These are phyloP conservation scores for Andrena bucephala DNA, from an alignment of 2,888 invertebrate genomes.

Conservation along the genomic window DNA sequence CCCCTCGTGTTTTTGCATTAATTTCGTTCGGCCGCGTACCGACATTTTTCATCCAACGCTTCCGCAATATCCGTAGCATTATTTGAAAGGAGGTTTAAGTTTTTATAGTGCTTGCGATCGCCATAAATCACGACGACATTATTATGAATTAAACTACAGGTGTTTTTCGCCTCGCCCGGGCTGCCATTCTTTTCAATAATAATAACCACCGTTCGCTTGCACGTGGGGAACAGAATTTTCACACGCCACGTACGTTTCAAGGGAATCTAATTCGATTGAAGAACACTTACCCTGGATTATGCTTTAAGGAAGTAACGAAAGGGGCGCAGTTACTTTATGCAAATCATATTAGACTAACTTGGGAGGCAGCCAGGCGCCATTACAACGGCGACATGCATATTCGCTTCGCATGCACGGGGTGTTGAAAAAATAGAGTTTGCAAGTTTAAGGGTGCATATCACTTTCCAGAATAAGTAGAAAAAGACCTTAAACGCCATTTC, in stretches of 20 bases:
- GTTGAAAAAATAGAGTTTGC: not conserved
- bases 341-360: slow-evolving; percentile 60
- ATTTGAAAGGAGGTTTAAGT: not conserved
- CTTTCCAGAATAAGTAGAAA: not conserved
- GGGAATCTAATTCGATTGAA: slow-evolving; percentile 8
- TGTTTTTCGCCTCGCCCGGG: not conserved
- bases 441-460: not conserved
- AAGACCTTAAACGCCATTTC: slow-evolving; percentile 24
- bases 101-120: not conserved
- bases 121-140: slow-evolving; percentile 10
- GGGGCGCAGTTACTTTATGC: slow-evolving; percentile 41
- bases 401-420: slow-evolving; percentile 16
- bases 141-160: not conserved
- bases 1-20: not conserved
- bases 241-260: not conserved
- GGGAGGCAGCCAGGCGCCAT: slow-evolving; percentile 64
- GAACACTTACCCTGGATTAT: slow-evolving; percentile 1
- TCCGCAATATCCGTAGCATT: not conserved
- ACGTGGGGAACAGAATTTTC: no score
- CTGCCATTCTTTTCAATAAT: not conserved
- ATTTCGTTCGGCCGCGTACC: not conserved
- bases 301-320: slow-evolving; percentile 32
- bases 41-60: not conserved
- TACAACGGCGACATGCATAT: slow-evolving; percentile 25
- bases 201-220: no score